Evolutionary conservation across 2,888 invertebrate species (phyloP), one percentile per base, ranked within the genome.

Genomic region (Meandrusa payeni): DNA sequence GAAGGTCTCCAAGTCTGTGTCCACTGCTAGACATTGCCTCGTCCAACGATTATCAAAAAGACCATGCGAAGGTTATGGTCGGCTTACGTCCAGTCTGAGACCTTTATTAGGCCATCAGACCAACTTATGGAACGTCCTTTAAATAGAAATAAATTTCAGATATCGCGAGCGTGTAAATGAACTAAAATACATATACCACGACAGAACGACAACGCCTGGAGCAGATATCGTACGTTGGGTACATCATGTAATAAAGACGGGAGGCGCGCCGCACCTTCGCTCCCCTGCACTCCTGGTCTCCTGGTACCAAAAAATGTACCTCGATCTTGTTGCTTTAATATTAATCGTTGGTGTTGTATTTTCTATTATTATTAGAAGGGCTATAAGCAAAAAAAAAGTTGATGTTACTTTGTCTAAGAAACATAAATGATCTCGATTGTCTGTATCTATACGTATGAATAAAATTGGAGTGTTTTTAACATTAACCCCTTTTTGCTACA

Each of bases 241-340:
- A 2, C 52, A 61, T 19, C 72, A 74, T 43, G 74, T 71, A 3
- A 48, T 64, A n/a, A 50, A 45, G 3, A 75, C 74, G 2, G 19
- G 48, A 0, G 75, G 75, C 0, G 71, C 75, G 1, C 51, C 48
- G 0, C 71, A 72, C 47, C 60, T 74, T 1, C 68, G 69, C 37
- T 71, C 72, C 0, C 60, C 59, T 0, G 71, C 68, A 0, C 55
- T 71, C 1, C 7, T 46, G 23, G 41, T 65, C 9, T 58, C 67
- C n/a, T 60, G 63, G 58, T 71, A 71, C 55, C 69, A 73, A 59
- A 73, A 65, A 45, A 23, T 59, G 10, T 74, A 67, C 39, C 50
- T 74, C 1, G 72, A 76, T 41, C 47, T 62, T 0, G 3, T 46
- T 1, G 51, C 41, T 2, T 3, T 51, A 3, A 17, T 53, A 2